Evolutionary conservation across 2,113 vertebrate genomes (phyloP).

Genomic region (Syngnathoides biaculeatus): DNA sequence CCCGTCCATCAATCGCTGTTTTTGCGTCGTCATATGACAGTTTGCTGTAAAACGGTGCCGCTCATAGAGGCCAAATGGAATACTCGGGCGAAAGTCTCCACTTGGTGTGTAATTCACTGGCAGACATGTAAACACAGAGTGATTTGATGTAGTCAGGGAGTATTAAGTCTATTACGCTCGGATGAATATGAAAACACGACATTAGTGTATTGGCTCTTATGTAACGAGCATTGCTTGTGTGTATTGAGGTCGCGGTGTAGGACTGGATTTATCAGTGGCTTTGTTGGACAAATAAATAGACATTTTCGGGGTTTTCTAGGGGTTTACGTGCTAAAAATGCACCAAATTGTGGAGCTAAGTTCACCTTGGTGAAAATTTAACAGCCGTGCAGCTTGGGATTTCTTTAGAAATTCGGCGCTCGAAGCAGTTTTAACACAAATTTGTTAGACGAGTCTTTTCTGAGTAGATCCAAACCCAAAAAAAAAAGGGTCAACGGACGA

Average conservation of each 20-base stretch:
- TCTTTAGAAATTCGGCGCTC: no score
- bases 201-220: slow-evolving; percentile 27
- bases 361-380: neutral
- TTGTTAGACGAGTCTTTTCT: no score
- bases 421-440: no score
- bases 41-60: slow-evolving; percentile 1
- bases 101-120: slow-evolving; percentile 12
- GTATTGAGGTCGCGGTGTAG: neutral
- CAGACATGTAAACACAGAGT: slow-evolving; percentile 27
- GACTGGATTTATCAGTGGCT: slow-evolving; percentile 13
- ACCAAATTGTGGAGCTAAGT: neutral
- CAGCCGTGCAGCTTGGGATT: no score
- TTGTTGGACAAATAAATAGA: neutral
- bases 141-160: slow-evolving; percentile 19
- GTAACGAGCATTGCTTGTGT: slow-evolving; percentile 7
- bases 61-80: slow-evolving; percentile 3
- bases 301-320: neutral
- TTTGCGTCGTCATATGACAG: neutral
- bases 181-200: slow-evolving; percentile 15
- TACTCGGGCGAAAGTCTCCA: neutral
- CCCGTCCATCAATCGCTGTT: slow-evolving; percentile 15
- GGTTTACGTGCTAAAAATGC: neutral
- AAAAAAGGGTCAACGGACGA: no score
- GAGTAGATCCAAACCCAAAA: neutral
- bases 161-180: slow-evolving; percentile 14